Evolutionary conservation across 2,797 vertebrate species (phyloP), one percentile per base, ranked within the genome.

Genomic region (Lutjanus campechanus): DNA sequence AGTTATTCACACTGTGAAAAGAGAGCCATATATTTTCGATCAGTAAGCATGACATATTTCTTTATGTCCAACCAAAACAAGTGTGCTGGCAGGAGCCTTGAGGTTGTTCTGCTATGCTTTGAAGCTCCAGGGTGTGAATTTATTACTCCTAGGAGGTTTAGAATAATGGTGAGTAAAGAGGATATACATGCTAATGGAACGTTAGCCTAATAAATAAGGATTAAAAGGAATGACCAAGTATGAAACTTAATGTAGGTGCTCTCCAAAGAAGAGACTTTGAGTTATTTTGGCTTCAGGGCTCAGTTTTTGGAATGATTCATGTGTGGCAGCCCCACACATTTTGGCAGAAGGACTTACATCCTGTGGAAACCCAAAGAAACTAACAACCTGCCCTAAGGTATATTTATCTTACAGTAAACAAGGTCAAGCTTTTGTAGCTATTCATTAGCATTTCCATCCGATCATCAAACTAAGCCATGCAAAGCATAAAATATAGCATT

Each of bases 221-320:
- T 20, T 43, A n/a, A 11, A 46, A 36, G 8, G 4, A 53, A 40
- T 53, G 6, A 54, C 12, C 12, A 12, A 5, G 53, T 41, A 47
- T n/a, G 3, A 51, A 50, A 36, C 10, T 64, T 19, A 63, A 40
- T 11, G 12, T 25, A 25, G 9, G 22, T 17, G 36, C 6, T 54
- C 13, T 3, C 5, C 44, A 6, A 8, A 29, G 43, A 29, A 40
- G 41, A 61, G n/a, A 25, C 10, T 51, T 3, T 59, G 61, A 56
- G 54, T 76, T 44, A 51, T n/a, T 65, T 70, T 63, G 12, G n/a
- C 76, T 36, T 44, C 47, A 69, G 55, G 69, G 69, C 25, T 62
- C 2, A 29, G 3, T 22, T 49, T 40, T 51, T 58, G 19, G 17
- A 81, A 70, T 49, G 7, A 19, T 60, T 61, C 2, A 47, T 41